A percentile compares a stretch with the other conserved stretches of the same genome.
phyloP scores from a whole-genome alignment of 1,140 invertebrate species.

The Chrysomallon squamiferum region DNA sequence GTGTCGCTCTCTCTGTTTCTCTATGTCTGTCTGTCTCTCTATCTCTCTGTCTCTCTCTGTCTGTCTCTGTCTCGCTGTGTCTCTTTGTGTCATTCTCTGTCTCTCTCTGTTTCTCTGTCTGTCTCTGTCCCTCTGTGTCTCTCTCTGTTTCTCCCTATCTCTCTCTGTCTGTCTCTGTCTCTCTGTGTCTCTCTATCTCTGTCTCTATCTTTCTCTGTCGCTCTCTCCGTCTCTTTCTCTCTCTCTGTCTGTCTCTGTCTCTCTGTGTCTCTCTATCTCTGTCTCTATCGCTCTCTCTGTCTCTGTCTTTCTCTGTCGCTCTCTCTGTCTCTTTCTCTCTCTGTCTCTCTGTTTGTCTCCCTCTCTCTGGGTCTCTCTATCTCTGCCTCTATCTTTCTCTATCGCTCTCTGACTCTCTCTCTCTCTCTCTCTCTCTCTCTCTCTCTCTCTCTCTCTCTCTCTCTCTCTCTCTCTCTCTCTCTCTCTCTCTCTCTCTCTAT shows the following conservation, averaged over 20 bases:
- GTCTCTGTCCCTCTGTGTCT: no score
- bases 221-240: no score
- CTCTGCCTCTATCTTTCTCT: not conserved
- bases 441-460: not conserved
- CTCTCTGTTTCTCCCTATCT: no score
- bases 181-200: no score
- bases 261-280: not conserved
- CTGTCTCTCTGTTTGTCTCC: not conserved
- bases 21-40: no score
- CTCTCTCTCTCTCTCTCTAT: not conserved
- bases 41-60: no score
- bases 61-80: not conserved
- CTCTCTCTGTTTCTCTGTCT: no score
- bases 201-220: no score
- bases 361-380: not conserved
- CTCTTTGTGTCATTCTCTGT: not conserved
- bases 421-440: not conserved
- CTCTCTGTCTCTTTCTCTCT: not conserved
- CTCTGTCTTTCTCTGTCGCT: not conserved
- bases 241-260: not conserved
- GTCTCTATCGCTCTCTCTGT: not conserved
- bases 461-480: not conserved
- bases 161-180: no score
- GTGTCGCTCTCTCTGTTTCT: not conserved
- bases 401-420: not conserved